phyloP scores from a whole-genome alignment of 2,113 vertebrate species.

The Vanacampus margaritifer region DNA sequence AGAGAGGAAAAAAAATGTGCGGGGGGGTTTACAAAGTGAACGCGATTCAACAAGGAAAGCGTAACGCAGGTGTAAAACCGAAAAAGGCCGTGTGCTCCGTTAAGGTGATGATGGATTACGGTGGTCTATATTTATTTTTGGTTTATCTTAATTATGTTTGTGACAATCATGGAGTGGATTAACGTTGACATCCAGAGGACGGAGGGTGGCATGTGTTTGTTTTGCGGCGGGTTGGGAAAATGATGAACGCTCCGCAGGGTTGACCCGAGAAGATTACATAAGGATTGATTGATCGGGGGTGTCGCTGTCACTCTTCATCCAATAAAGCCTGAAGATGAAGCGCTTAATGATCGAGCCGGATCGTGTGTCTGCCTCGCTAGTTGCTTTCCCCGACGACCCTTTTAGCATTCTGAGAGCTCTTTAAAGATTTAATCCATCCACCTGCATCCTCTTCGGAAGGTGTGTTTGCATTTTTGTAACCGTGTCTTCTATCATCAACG shows the following conservation, averaged over 20 bases:
- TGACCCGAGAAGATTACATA: constrained; percentile 49
- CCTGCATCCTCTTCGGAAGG: not conserved
- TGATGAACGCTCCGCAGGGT: constrained; percentile 35
- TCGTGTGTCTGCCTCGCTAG: constrained; percentile 23
- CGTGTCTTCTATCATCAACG: not conserved
- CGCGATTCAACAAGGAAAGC: constrained; percentile 22
- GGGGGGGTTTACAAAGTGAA: constrained; percentile 21
- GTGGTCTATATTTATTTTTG: not conserved
- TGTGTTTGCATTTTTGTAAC: not conserved
- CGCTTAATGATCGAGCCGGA: constrained; percentile 27
- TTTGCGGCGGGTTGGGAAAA: constrained; percentile 16
- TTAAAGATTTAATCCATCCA: constrained; percentile 2
- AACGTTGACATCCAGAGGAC: constrained; percentile 1
- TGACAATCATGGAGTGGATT: constrained; percentile 13
- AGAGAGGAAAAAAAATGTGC: constrained; percentile 11
- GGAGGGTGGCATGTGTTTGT: not conserved
- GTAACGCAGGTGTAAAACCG: constrained; percentile 16
- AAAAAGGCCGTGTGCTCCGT: not conserved
- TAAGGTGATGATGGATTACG: not conserved
- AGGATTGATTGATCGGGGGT: constrained; percentile 44
- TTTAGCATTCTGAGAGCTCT: constrained; percentile 8
- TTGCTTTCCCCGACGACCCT: constrained; percentile 9
- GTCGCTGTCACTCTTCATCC: constrained; percentile 46
- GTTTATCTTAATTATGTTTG: constrained; percentile 2
- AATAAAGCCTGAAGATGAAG: constrained; percentile 41